Evolutionary conservation across 2,113 vertebrate genomes (phyloP), one percentile per base, ranked within the genome.

Genomic region (Scomber colias): DNA sequence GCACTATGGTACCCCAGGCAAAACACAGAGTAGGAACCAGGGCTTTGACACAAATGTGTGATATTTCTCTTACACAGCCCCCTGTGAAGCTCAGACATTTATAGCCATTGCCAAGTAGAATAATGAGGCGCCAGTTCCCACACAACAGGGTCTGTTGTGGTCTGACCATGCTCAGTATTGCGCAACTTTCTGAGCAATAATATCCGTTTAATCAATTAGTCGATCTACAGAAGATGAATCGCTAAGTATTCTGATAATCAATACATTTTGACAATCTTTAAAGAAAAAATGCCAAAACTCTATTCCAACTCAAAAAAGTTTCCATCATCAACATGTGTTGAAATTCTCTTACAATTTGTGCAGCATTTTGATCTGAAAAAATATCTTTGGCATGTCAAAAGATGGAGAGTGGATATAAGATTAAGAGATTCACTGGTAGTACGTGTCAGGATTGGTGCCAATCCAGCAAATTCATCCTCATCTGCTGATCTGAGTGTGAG

Each of bases 1-100:
- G 87, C 70, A 82, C 72, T 51, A 76, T 9, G 19, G 72, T 81
- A 70, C 54, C 60, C 35, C 51, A 57, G 66, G 45, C 57, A 74
- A 57, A 83, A 79, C 62, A 68, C 27, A 57, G 30, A 64, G 56
- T 10, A 68, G 80, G 63, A 82, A 77, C 24, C n/a, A 17, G 11
- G 14, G 46, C 16, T 85, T 87, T 87, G 62, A 80, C 85, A 79
- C 75, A 44, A 83, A 73, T 15, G 85, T 84, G 84, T 76, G 86
- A 87, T 68, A 85, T 90, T 89, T 84, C 83, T 82, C 77, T 79
- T 67, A 77, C 68, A 82, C 61, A 48, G 60, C 31, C 79, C 72
- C 76, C 79, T 54, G 19, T 75, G 78, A 85, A 75, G 85, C 71
- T 53, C 14, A 51, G 64, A 84, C 70, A 71, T 85, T 86, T 86